phyloP scores from a whole-genome alignment of 2,888 invertebrate genomes.

The Sceliomorpha sp. region DNA sequence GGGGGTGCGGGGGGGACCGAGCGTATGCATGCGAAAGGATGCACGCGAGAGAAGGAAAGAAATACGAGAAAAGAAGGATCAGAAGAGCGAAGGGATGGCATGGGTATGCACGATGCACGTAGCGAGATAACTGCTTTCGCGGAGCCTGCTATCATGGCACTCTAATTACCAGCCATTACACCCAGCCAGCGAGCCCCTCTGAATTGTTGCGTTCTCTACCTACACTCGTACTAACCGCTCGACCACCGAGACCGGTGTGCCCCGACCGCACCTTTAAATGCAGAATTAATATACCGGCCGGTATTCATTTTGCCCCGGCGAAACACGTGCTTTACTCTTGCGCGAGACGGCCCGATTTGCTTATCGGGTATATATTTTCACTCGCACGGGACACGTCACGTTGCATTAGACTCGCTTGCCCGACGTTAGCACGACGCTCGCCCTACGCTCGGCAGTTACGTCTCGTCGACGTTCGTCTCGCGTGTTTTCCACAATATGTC shows the following conservation, averaged over 20 bases:
- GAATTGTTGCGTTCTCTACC: slow-evolving; percentile 75
- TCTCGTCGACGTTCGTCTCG: no score
- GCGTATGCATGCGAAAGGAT: slow-evolving; percentile 21
- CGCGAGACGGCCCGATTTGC: slow-evolving; percentile 41
- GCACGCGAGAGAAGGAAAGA: slow-evolving; percentile 32
- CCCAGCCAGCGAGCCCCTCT: slow-evolving; percentile 71
- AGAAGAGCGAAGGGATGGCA: slow-evolving; percentile 41
- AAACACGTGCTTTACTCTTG: slow-evolving; percentile 66
- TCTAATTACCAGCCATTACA: slow-evolving; percentile 78
- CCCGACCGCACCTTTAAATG: slow-evolving; percentile 75
- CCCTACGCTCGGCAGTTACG: no score
- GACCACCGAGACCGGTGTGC: slow-evolving; percentile 72
- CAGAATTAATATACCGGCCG: slow-evolving; percentile 74
- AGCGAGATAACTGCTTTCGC: slow-evolving; percentile 77
- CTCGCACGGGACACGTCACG: no score
- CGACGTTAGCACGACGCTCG: no score
- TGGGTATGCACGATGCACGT: slow-evolving; percentile 75
- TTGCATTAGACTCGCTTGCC: no score
- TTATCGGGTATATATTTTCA: background rate
- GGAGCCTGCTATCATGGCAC: slow-evolving; percentile 77
- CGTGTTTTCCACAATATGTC: no score
- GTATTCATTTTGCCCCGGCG: slow-evolving; percentile 69
- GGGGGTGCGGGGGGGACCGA: no score
- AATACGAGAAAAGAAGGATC: background rate
- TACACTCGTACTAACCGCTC: slow-evolving; percentile 67